Evolutionary conservation across 2,113 vertebrate genomes (phyloP), one percentile per base, ranked within the genome.

Genomic region (Spilogale gracilis): DNA sequence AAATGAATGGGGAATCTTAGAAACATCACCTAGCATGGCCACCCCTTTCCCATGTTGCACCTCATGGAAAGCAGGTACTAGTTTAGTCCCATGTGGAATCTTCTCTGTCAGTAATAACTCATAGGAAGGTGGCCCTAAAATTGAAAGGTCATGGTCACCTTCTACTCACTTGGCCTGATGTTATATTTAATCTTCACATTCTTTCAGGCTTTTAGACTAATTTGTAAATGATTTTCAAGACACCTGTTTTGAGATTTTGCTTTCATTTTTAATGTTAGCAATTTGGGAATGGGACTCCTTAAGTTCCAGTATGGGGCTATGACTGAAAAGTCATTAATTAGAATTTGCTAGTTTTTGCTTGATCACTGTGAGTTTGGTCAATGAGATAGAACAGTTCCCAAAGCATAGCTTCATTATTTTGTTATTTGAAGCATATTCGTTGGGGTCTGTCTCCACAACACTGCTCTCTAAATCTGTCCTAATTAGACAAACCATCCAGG

Each of bases 391-490:
- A 91, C 58, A 61, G 32, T 60, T 89, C 90, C 95, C 54, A 89
- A 94, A 94, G 91, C 69, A 45, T 78, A 1, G 0, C 43, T 96
- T 56, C 10, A 38, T 97, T 85, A 79, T 87, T 98, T 93, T 83
- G 91, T 88, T 32, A 87, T 96, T 95, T 97, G 89, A 97, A 83
- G 81, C 58, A 69, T 78, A 69, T 73, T 85, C 95, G 71, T 89
- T n/a, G 45, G 91, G 48, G 8, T 23, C 0, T 50, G 9, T 90
- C 74, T 97, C 91, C 20, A 97, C 0, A 74, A 50, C 89, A 97
- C 89, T 79, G 43, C 48, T 60, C 94, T 97, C 89, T 81, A 84
- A 73, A 61, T 95, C 63, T 96, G 25, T 73, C 86, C 97, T 98
- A 98, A 95, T 97, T 87, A 12, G 2, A 98, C 61, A 96, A 97